Evolutionary conservation across 2,113 vertebrate genomes (phyloP), one percentile per base, ranked within the genome.

Genomic region (Clarias magur): DNA sequence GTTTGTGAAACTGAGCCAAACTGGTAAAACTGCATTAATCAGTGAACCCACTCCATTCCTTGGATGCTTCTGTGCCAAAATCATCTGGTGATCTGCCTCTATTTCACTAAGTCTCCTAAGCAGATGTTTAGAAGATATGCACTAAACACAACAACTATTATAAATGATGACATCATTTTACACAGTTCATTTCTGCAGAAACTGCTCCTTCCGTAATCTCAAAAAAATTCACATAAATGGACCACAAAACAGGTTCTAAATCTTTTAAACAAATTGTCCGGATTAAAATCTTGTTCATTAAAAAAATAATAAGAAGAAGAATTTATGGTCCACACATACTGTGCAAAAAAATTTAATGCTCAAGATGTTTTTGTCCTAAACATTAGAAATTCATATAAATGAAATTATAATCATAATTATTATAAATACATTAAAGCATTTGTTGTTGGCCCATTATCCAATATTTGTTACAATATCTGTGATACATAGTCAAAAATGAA

Each of bases 21-120:
- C 85, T 76, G 67, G 83, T 85, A 78, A 78, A 59, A 67, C 85
- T 48, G 60, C 86, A 87, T 87, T 87, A 59, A 84, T 17, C 80
- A 78, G 57, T 67, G 15, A 76, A 81, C 67, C 57, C 16, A 42
- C 53, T 87, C 80, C 82, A 80, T 88, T 84, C 87, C 34, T 59
- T 11, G 34, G 30, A 68, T 87, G 72, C 57, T 68, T 68, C 1
- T 53, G 76, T 53, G 23, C 62, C 34, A 23, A 81, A 42, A 88
- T 23, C 57, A 42, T 60, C 34, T 34, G 34, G 30, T 84, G 48
- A 70, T 70, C 54, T 19, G 23, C 1, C 19, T 27, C 12, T 1
- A 63, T 13, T 27, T 63, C n/a, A 54, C 13, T 3, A 60, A 60
- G 34, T 72, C 16, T 59, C 34, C 42, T 56, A 11, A 57, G 21